Conservation (phyloP, 2,113 vertebrate species). For the Tragelaphus scriptus region DNA sequence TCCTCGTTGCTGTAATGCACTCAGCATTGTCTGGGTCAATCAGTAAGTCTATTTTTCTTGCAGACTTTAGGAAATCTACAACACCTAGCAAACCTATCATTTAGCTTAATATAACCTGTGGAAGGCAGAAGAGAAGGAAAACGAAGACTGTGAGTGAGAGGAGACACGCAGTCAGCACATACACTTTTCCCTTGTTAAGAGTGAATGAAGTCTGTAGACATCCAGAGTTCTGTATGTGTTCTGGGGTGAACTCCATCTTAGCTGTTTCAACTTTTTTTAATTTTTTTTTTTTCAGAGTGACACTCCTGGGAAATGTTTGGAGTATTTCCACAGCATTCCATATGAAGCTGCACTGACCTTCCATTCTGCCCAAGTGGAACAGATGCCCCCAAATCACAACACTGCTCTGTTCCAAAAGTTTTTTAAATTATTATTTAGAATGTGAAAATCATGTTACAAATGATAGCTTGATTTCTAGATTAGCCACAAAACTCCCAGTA, state of each 20-base stretch:
- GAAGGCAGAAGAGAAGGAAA: not conserved
- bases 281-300: not conserved
- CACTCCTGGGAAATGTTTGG: not conserved
- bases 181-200: not conserved
- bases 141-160: not conserved
- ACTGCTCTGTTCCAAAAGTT: not conserved
- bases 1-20: not conserved
- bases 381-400: not conserved
- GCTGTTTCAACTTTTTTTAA: not conserved
- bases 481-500: not conserved
- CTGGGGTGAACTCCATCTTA: not conserved
- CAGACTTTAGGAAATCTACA: conserved; percentile 10
- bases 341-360: not conserved
- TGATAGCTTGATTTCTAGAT: not conserved
- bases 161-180: not conserved
- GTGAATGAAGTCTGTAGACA: not conserved
- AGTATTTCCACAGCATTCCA: not conserved
- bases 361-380: not conserved
- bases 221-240: not conserved
- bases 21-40: not conserved
- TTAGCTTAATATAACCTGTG: conserved; percentile 5
- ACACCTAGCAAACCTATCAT: not conserved
- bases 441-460: not conserved
- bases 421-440: not conserved
- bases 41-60: conserved; percentile 26